Base-by-base conservation (phyloP, 2,888 invertebrate genomes). In the Carterocephalus palaemon region DNA sequence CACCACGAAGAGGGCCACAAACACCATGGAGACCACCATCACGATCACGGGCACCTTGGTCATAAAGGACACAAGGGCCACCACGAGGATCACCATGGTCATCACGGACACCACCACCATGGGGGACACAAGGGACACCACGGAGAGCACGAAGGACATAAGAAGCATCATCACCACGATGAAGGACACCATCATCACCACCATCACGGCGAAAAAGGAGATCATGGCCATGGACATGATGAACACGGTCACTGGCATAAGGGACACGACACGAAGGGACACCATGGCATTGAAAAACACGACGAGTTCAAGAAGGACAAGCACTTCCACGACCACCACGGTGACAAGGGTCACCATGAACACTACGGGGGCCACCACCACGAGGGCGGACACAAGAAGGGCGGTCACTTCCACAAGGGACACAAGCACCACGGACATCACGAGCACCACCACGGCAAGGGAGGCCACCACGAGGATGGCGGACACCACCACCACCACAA, bases 251-350 rank as follows among this genome's bases (percentile, higher is more conserved):
- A 90, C 60, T 94, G 90, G 81, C 93, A 93, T 59, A 95, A 95
- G 68, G 95, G 94, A 0, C 94, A 95, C 77, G 92, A 91, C 74
- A 94, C 94, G 50, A 93, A 95, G 67, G 94, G 95, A 52, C 93
- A 93, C 62, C 95, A 95, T 66, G 92, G 93, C 57, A 88, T 94
- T 3, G 93, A 94, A 77, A 93, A 95, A 65, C 82, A n/a, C n/a
- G n/a, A n/a, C n/a, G n/a, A n/a, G n/a, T n/a, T n/a, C n/a, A n/a
- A n/a, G n/a, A n/a, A n/a, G n/a, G n/a, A n/a, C n/a, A n/a, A 94
- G 64, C 93, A 95, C 74, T 94, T 93, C 90, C 94, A 91, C 73
- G 93, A 95, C 58, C 93, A 94, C 70, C 92, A 93, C 63, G 93
- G 94, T 54, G 92, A 93, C 57, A 90, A 91, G 55, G 94, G 93